Percentiles rank a stretch among this genome's conserved stretches.
These are phyloP conservation scores for Oceanodroma leucorhoa DNA, from an alignment of 2,797 vertebrate species.

Conservation along the genomic window DNA sequence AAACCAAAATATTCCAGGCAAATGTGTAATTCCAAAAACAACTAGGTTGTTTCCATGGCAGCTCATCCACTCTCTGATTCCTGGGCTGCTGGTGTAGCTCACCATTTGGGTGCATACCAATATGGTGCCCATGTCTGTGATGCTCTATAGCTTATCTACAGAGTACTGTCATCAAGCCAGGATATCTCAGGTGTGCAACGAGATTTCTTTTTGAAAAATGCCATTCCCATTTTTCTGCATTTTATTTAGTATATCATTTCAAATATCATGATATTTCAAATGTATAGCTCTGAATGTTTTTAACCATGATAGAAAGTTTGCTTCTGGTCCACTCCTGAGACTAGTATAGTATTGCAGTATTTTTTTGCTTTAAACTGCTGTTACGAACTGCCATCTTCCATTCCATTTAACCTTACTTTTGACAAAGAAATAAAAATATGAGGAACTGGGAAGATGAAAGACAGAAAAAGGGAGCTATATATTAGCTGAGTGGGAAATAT, in stretches of 20 bases:
- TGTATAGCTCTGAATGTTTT: not conserved
- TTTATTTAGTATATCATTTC: not conserved
- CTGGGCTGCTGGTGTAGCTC: not conserved
- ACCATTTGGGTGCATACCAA: not conserved
- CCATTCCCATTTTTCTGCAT: accelerated
- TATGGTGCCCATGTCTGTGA: accelerated
- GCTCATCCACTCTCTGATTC: not conserved
- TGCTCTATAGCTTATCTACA: not conserved
- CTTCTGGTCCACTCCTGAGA: not conserved
- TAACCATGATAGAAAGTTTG: not conserved
- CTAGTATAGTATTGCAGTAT: not conserved
- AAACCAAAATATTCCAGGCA: not conserved
- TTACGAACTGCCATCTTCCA: not conserved
- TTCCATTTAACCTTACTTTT: not conserved
- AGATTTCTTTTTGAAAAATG: not conserved
- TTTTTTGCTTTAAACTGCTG: not conserved
- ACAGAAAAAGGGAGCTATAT: not conserved
- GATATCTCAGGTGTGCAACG: not conserved
- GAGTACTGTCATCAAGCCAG: not conserved
- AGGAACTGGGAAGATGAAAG: not conserved
- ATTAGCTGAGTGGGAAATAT: not conserved
- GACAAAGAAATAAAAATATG: not conserved
- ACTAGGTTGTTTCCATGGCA: not conserved
- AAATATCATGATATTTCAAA: not conserved
- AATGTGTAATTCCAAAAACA: not conserved